Evolutionary conservation across 1,140 invertebrate species (phyloP), one percentile per base, ranked within the genome.

Genomic region (Lerema accius): DNA sequence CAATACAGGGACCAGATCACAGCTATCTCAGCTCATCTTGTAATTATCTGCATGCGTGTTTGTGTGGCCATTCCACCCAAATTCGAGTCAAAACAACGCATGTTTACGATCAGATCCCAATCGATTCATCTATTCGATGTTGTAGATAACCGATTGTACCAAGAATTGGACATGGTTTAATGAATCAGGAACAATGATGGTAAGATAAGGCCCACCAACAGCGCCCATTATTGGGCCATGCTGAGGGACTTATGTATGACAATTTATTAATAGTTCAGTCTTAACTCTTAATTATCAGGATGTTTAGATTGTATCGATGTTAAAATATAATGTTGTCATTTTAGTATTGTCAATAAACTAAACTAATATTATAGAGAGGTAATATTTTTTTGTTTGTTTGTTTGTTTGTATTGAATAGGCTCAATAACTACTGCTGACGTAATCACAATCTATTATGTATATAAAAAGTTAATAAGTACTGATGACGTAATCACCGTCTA

Each of bases 161-260:
- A 69, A 63, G 67, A 65, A 67, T 78, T 69, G 61, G 65, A 76
- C 65, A 64, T 58, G 67, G 46, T 48, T 69, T 76, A 78, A 80
- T 82, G 78, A 80, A 77, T 82, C 70, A 78, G 71, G 58, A 64
- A 70, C 71, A 71, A 56, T 49, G 67, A 68, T 76, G 63, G 67
- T 53, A 53, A 65, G 77, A 82, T 82, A 78, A 74, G 58, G 58
- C 26, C 77, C 77, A 80, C 77, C 79, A 75, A 63, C 69, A 37
- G 67, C 37, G 45, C 1, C 19, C 39, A 15, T 26, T 26, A 45
- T 60, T 51, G 43, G 56, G 4, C 56, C 28, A 60, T 49, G 39
- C 17, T 51, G 37, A 37, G 14, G 14, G 48, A 39, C 43, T 16
- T 23, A 59, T 3, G 16, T 59, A 48, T 48, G 32, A 43, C 17